Evolutionary conservation across 2,888 invertebrate species (phyloP).

Genomic region (Conops quadrifasciatus): DNA sequence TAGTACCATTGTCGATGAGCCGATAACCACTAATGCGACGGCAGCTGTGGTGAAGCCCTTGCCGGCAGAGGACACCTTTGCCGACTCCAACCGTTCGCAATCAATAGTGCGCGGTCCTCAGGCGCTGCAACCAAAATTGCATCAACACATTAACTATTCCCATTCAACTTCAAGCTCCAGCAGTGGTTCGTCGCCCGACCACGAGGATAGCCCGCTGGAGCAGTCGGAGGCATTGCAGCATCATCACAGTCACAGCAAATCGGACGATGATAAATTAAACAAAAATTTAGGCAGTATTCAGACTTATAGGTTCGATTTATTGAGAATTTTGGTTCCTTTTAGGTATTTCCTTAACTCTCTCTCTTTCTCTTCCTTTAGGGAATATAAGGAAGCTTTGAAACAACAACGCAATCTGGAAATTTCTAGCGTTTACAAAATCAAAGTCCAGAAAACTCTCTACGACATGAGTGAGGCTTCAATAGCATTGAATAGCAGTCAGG

Average conservation of each 20-base stretch:
- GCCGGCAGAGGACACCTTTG: constrained; percentile 35
- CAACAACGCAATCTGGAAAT: constrained; percentile 84
- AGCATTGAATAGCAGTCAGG: constrained; percentile 42
- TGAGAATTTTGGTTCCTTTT: not conserved
- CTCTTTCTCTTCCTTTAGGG: constrained; percentile 67
- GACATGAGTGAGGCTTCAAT: constrained; percentile 47
- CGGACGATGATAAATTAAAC: constrained; percentile 58
- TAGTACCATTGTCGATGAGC: constrained; percentile 60
- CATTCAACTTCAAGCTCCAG: constrained; percentile 57
- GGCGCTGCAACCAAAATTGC: constrained; percentile 27
- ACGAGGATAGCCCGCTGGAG: constrained; percentile 58
- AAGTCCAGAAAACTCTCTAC: constrained; percentile 64
- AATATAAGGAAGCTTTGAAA: constrained; percentile 89
- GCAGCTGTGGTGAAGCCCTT: constrained; percentile 45
- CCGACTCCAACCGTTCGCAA: constrained; percentile 46
- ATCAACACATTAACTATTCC: constrained; percentile 49
- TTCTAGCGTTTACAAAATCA: constrained; percentile 72
- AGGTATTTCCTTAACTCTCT: not conserved
- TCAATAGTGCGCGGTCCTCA: constrained; percentile 43
- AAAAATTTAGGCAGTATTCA: constrained; percentile 63
- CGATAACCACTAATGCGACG: constrained; percentile 47
- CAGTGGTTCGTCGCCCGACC: constrained; percentile 61
- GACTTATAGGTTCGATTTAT: constrained; percentile 60
- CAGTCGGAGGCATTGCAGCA: constrained; percentile 51
- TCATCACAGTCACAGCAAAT: constrained; percentile 47